These are phyloP conservation scores for Mormoops blainvillei DNA, from an alignment of 2,113 vertebrate species.

Conservation along the genomic window DNA sequence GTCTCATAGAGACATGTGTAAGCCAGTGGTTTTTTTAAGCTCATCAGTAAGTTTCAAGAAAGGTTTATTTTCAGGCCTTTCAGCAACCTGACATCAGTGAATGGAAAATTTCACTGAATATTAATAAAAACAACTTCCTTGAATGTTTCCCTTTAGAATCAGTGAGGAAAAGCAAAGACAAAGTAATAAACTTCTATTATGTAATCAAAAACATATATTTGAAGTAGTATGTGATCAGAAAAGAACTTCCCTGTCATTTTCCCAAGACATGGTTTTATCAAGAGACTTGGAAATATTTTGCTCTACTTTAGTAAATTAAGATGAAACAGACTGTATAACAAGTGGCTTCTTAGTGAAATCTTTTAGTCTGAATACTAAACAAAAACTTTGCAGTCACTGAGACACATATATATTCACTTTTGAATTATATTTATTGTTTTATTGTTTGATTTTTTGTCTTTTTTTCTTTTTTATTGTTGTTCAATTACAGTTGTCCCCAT, in stretches of 20 bases:
- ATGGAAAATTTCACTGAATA: conserved; percentile 48
- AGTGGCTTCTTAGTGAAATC: conserved; percentile 33
- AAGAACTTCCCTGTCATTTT: conserved; percentile 28
- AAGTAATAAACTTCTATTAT: background rate
- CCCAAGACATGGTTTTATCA: conserved; percentile 47
- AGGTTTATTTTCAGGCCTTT: conserved; percentile 15
- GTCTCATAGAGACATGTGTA: background rate
- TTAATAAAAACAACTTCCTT: conserved; percentile 34
- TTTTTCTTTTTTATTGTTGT: no score
- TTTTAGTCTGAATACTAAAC: conserved; percentile 63
- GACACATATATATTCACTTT: background rate
- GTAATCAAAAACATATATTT: conserved; percentile 32
- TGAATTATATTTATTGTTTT: conserved; percentile 55
- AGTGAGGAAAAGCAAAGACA: background rate
- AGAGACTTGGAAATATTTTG: conserved; percentile 46
- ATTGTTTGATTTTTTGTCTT: background rate
- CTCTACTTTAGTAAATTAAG: conserved; percentile 49
- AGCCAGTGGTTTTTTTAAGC: conserved; percentile 3
- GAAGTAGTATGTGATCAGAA: conserved; percentile 47
- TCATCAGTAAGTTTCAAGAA: conserved; percentile 18
- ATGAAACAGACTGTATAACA: conserved; percentile 57
- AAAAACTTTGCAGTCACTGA: conserved; percentile 18
- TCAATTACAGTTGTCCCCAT: no score
- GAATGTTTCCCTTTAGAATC: conserved; percentile 53
- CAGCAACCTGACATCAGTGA: conserved; percentile 3